A percentile compares a stretch with the other conserved stretches of the same genome.
Evolutionary conservation across 2,888 invertebrate genomes (phyloP).

Genomic region (Rutpela maculata): DNA sequence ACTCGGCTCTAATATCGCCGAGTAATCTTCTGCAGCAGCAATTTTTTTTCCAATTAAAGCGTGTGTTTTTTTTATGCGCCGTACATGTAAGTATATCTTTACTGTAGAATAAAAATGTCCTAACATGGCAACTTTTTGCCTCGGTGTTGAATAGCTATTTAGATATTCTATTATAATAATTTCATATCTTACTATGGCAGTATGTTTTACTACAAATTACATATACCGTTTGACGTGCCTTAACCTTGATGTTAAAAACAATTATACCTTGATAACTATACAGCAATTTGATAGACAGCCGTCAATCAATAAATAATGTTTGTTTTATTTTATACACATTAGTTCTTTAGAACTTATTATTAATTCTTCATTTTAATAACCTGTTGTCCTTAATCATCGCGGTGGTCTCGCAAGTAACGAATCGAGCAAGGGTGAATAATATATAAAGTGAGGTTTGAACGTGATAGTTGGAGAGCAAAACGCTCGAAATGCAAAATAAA

Average conservation of each 20-base stretch:
- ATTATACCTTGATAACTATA: slow-evolving; percentile 30
- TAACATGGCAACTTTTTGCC: neutral
- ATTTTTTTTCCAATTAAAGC: too few species aligned
- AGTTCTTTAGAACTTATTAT: neutral
- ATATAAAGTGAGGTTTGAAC: neutral
- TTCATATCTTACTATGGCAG: neutral
- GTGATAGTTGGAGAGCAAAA: too few species aligned
- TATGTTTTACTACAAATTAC: slow-evolving; percentile 40
- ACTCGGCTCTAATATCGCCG: too few species aligned
- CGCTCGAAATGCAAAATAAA: too few species aligned
- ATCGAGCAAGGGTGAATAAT: slow-evolving; percentile 1
- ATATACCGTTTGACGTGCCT: slow-evolving; percentile 17
- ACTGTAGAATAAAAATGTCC: neutral
- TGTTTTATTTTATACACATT: slow-evolving; percentile 11
- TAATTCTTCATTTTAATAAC: slow-evolving; percentile 22
- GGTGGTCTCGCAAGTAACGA: slow-evolving; percentile 2
- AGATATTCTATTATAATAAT: neutral
- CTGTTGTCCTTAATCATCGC: slow-evolving; percentile 2
- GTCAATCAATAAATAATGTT: slow-evolving; percentile 35
- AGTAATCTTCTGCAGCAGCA: too few species aligned
- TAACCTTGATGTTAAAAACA: slow-evolving; percentile 42
- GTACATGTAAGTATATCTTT: too few species aligned
- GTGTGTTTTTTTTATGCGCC: too few species aligned
- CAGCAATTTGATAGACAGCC: slow-evolving; percentile 31
- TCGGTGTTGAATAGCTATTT: neutral